Evolutionary conservation across 2,113 vertebrate species (phyloP).

Genomic region (Rafetus swinhoei): DNA sequence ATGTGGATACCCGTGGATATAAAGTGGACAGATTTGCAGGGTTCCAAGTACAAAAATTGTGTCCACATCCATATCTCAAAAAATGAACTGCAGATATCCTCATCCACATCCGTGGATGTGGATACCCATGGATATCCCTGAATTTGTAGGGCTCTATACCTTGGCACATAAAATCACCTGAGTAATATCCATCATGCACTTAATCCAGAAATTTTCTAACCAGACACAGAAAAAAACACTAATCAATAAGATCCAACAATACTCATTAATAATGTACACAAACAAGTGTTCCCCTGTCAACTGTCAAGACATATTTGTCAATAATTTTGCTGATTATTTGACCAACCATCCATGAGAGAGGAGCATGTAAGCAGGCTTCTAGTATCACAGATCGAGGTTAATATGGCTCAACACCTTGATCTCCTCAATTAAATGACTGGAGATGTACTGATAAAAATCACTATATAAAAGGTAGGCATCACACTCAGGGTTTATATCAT

Average conservation of each 20-base stretch:
- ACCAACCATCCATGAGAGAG: constrained; percentile 23
- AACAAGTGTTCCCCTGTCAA: background rate
- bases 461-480: background rate
- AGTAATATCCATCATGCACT: background rate
- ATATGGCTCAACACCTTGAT: background rate
- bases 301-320: constrained; percentile 33
- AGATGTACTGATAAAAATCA: background rate
- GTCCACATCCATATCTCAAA: no score
- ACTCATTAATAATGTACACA: constrained; percentile 40
- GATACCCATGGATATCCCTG: no score
- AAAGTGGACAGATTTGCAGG: no score
- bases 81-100: no score
- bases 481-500: background rate
- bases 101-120: no score
- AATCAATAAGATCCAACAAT: constrained; percentile 13
- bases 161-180: background rate
- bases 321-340: constrained; percentile 42
- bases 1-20: no score
- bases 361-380: background rate
- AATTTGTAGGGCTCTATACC: no score
- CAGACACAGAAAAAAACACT: background rate
- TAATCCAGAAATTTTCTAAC: constrained; percentile 8
- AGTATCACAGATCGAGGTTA: background rate
- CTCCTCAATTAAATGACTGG: background rate
- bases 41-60: no score